Conservation (phyloP, 2,113 vertebrate genomes). For the Cebidichthys violaceus region DNA sequence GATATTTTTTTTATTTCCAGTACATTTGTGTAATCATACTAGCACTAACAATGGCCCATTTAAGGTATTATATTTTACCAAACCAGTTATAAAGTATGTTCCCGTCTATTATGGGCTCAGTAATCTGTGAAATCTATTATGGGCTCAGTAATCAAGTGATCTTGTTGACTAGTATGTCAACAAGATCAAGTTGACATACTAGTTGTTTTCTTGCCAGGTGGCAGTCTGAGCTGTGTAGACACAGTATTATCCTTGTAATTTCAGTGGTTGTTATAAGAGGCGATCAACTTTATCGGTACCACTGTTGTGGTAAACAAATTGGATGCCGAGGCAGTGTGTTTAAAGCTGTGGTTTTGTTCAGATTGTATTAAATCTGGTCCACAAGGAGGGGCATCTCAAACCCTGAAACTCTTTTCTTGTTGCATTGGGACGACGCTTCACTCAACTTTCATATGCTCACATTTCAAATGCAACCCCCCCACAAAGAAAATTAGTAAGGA, state of each 20-base stretch:
- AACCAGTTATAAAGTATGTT: constrained; percentile 19
- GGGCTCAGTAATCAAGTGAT: constrained; percentile 22
- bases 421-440: background rate
- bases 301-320: background rate
- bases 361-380: background rate
- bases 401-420: background rate
- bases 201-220: constrained; percentile 15
- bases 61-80: background rate
- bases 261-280: background rate
- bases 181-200: background rate
- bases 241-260: constrained; percentile 7
- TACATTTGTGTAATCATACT: background rate
- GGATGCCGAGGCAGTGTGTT: background rate
- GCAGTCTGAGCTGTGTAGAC: background rate
- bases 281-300: too few species aligned
- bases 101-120: constrained; percentile 10
- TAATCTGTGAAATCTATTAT: constrained; percentile 11
- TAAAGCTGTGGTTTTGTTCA: background rate
- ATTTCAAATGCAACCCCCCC: constrained; percentile 8
- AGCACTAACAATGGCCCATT: background rate
- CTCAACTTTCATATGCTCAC: constrained; percentile 3
- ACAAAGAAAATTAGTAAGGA: background rate
- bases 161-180: too few species aligned
- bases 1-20: constrained; percentile 16
- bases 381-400: background rate